These are phyloP conservation scores for Xenentodon cancila DNA, from an alignment of 2,797 vertebrate genomes.

Conservation along the genomic window DNA sequence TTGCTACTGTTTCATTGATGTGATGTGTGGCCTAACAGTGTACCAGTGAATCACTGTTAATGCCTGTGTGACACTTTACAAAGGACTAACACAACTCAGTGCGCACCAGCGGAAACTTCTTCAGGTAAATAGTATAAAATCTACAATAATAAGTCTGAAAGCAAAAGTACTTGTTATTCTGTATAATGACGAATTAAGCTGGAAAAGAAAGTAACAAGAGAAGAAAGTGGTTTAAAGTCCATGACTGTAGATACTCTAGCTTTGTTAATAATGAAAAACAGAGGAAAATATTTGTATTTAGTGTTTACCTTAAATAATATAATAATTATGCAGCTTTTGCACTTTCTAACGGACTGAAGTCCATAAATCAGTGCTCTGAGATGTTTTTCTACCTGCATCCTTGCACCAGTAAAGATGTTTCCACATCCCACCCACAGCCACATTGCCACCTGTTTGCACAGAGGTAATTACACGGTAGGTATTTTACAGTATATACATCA, in stretches of 20 bases:
- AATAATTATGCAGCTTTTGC: too few relatives aligned
- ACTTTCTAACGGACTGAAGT: too few relatives aligned
- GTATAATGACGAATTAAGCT: not conserved
- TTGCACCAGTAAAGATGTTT: slow-evolving; percentile 22
- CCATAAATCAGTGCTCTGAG: too few relatives aligned
- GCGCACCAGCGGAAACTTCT: slow-evolving; percentile 14
- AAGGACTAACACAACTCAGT: slow-evolving; percentile 26
- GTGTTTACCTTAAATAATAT: not conserved
- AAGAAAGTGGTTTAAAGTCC: not conserved
- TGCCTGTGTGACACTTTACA: slow-evolving; percentile 41
- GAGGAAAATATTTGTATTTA: not conserved
- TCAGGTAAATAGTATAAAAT: slow-evolving; percentile 10
- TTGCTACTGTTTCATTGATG: slow-evolving; percentile 68
- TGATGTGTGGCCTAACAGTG: slow-evolving; percentile 54
- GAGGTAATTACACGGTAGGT: slow-evolving; percentile 29
- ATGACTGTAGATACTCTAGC: not conserved
- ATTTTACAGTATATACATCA: slow-evolving; percentile 21
- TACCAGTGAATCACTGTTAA: slow-evolving; percentile 53
- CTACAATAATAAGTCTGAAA: slow-evolving; percentile 8
- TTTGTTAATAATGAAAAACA: not conserved
- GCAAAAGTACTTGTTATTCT: not conserved
- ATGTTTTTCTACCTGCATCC: slow-evolving; percentile 16
- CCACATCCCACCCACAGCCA: slow-evolving; percentile 20
- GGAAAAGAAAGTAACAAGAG: not conserved
- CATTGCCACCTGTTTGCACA: slow-evolving; percentile 33